phyloP scores from a whole-genome alignment of 2,888 invertebrate species.

The Himalopsyche kuldschensis region DNA sequence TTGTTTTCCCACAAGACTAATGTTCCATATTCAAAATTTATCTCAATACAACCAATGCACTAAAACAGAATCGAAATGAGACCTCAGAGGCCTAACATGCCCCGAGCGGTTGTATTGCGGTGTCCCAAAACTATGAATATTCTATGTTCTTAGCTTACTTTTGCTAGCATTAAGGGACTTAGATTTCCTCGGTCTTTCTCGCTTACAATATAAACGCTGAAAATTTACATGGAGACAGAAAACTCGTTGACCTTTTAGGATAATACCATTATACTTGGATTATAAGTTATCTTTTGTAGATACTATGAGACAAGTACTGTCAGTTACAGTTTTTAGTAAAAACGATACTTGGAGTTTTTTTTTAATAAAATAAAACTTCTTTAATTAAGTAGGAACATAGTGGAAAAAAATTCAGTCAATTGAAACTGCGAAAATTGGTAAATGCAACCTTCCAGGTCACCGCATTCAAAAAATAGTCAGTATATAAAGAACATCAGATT shows the following conservation, averaged over 20 bases:
- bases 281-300: too few species aligned
- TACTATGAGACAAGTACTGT: too few species aligned
- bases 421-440: too few species aligned
- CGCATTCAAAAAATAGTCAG: too few species aligned
- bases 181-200: not conserved
- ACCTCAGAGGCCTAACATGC: slow-evolving; percentile 8
- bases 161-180: slow-evolving; percentile 21
- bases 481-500: too few species aligned
- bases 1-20: not conserved
- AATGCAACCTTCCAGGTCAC: too few species aligned
- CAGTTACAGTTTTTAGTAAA: too few species aligned
- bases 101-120: slow-evolving; percentile 13
- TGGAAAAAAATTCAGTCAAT: too few species aligned
- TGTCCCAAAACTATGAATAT: slow-evolving; percentile 33
- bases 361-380: too few species aligned
- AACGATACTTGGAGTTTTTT: too few species aligned
- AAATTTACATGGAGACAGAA: not conserved
- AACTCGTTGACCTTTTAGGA: not conserved
- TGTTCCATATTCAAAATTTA: not conserved
- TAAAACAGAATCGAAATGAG: not conserved
- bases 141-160: slow-evolving; percentile 26
- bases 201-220: not conserved
- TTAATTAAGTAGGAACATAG: too few species aligned
- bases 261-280: not conserved
- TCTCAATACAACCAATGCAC: not conserved